Conservation (phyloP, 2,888 invertebrate species). For the Anthrax anthrax region DNA sequence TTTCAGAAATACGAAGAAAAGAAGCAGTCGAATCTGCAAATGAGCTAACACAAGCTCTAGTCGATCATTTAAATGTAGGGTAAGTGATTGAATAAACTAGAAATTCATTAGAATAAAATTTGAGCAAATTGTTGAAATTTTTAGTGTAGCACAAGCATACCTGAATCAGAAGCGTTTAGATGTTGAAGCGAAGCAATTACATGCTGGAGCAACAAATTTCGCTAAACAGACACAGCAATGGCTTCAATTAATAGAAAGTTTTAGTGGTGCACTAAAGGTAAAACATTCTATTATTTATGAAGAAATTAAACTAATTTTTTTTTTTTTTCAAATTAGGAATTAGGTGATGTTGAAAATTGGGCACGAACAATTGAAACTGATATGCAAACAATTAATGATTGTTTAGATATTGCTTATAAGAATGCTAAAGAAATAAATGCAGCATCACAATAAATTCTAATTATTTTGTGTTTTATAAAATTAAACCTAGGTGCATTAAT, state of each 20-base stretch:
- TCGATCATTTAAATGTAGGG: slow-evolving; percentile 97
- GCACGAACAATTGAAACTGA: slow-evolving; percentile 92
- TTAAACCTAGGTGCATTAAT: neutral
- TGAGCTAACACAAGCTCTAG: slow-evolving; percentile 82
- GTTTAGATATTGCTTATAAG: slow-evolving; percentile 88
- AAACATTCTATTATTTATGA: too few relatives aligned
- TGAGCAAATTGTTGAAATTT: neutral
- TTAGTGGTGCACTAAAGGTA: slow-evolving; percentile 67
- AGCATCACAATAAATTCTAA: slow-evolving; percentile 13
- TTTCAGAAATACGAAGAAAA: slow-evolving; percentile 78
- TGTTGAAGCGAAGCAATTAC: slow-evolving; percentile 90
- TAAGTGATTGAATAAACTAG: slow-evolving; percentile 27
- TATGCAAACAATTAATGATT: slow-evolving; percentile 81
- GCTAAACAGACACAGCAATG: slow-evolving; percentile 95
- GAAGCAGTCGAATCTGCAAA: slow-evolving; percentile 89
- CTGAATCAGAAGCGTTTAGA: slow-evolving; percentile 95
- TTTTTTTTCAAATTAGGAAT: slow-evolving; percentile 40
- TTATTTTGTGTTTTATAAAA: slow-evolving; percentile 4
- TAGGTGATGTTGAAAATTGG: slow-evolving; percentile 99
- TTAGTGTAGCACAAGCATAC: slow-evolving; percentile 89
- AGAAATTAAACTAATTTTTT: neutral
- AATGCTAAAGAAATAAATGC: slow-evolving; percentile 37
- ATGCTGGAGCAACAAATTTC: slow-evolving; percentile 86
- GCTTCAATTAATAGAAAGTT: slow-evolving; percentile 80
- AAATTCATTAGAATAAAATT: too few relatives aligned